A percentile compares a stretch with the other conserved stretches of the same genome.
These are phyloP conservation scores for Lithodes maja DNA, from an alignment of 2,888 invertebrate species.

Conservation along the genomic window DNA sequence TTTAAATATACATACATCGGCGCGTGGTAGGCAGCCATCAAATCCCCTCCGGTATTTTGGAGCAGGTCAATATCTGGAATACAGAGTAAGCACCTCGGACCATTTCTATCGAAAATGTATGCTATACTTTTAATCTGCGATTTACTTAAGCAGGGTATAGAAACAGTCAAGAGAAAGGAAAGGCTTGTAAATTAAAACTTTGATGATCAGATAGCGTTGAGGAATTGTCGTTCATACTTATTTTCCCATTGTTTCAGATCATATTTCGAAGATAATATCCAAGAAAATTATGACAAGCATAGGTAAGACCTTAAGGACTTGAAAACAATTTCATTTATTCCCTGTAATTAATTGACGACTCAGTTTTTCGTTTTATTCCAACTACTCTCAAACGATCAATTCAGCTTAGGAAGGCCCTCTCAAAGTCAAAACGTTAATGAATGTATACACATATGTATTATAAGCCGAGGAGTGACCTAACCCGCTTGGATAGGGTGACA, in stretches of 20 bases:
- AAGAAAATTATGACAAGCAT: no score
- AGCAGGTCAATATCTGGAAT: not conserved
- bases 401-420: no score
- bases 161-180: not conserved
- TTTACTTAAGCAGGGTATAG: not conserved
- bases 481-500: not conserved
- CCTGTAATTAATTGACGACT: no score
- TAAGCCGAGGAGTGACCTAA: not conserved
- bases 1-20: slow-evolving; percentile 7
- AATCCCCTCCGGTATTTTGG: not conserved
- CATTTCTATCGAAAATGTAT: not conserved
- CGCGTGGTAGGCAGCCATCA: slow-evolving; percentile 1
- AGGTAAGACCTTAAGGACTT: no score
- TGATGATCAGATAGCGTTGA: no score
- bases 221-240: no score
- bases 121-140: not conserved
- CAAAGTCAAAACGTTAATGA: no score
- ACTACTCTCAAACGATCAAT: no score
- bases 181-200: not conserved
- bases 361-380: no score
- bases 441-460: not conserved
- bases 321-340: no score
- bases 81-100: not conserved
- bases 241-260: no score
- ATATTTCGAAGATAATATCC: no score